Evolutionary conservation across 2,113 vertebrate species (phyloP), one percentile per base, ranked within the genome.

Genomic region (Leucosticte australis): DNA sequence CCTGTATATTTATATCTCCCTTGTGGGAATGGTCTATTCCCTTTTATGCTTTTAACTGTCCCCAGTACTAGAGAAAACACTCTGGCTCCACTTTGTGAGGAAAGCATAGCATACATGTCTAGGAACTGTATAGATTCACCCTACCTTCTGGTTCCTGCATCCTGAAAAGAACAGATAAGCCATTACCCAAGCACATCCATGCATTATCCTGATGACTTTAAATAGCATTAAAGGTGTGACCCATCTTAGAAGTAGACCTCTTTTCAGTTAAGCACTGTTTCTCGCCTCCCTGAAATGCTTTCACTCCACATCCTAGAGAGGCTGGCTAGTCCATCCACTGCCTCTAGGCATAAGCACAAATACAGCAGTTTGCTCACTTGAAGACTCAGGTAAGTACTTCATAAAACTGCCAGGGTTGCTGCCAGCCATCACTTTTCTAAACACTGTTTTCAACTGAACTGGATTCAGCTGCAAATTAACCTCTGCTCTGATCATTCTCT

Each of bases 391-490:
- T 50, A 96, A 96, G 23, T 6, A 31, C 87, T 95, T 90, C 71
- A 63, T 47, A 49, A 65, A 92, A 84, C 39, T 79, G 77, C n/a
- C 56, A 47, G 18, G 53, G n/a, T 63, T 96, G 86, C 81, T 94
- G 74, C 49, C 77, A 95, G 50, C 60, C 81, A 80, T 46, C 46
- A 88, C 46, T 92, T 37, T 89, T 75, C 64, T 37, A 68, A 96
- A 81, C 3, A 13, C 16, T 63, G 20, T 75, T 92, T 93, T 69
- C 55, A 80, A 42, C 41, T 75, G 49, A 90, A 68, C 22, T 44
- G 41, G 28, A 86, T 78, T 76, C 44, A 90, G 63, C 53, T 90
- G 41, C 62, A 92, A 75, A 93, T 95, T 92, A 89, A 94, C 92
- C 56, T 93, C 69, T 79, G 50, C 76, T 86, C 80, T 56, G 42